Evolutionary conservation across 2,888 invertebrate species (phyloP), one percentile per base, ranked within the genome.

Genomic region (Cheilosia grossa): DNA sequence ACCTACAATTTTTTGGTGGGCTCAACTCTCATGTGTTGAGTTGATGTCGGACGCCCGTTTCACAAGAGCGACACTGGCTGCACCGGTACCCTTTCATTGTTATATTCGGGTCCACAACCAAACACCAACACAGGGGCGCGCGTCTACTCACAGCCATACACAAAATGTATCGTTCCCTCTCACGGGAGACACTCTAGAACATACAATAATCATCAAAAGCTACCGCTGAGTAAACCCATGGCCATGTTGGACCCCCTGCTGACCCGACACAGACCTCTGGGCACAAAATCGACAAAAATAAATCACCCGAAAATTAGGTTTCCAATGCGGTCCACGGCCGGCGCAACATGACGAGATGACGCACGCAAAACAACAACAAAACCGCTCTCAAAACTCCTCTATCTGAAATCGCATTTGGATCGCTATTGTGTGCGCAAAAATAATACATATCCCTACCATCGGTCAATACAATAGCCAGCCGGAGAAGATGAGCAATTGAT

Each of bases 261-360:
- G 82, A 59, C 59, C 67, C 44, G 59, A 67, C 77, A 69, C 59
- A 63, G 24, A 37, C 40, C 51, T 47, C 59, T 67, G 80, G 67
- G 30, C 74, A 70, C 69, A 74, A 64, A 80, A 80, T 80, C 80
- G 81, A 81, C 83, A 75, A 70, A 85, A 64, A 85, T 85, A 85
- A 85, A 85, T 85, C 83, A 85, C 74, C 74, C 44, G 66, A 81
- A 70, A 85, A 85, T 85, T 80, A 81, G 83, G 80, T 85, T 81
- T 74, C 70, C 81, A 75, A 81, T 70, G 67, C 78, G 37, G 37
- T 78, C 79, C 78, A 73, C 61, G 66, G 53, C 54, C 54, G 66
- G 53, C 54, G 59, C 59, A 61, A 67, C 15, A 73, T 82, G 82
- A 82, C 79, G 82, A 82, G 78, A 72, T 82, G 82, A 82, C 82